phyloP scores from a whole-genome alignment of 2,888 invertebrate genomes.

The Timema podura region DNA sequence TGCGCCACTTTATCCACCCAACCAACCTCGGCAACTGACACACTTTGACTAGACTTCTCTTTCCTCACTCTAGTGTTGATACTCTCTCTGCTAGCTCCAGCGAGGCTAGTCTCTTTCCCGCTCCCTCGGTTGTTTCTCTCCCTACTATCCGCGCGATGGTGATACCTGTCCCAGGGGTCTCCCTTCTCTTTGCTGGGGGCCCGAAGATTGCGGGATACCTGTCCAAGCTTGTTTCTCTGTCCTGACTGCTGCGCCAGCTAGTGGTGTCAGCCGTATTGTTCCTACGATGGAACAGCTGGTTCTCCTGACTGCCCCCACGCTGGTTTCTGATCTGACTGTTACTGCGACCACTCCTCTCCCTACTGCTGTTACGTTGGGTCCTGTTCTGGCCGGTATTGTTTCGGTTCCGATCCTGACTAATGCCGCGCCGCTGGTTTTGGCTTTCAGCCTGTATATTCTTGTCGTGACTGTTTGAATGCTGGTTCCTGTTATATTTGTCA shows the following conservation, averaged over 20 bases:
- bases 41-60: too few relatives aligned
- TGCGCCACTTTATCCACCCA: too few relatives aligned
- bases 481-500: too few relatives aligned
- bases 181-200: slow-evolving; percentile 30
- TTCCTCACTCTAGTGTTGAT: too few relatives aligned
- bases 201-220: slow-evolving; percentile 41
- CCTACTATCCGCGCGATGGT: slow-evolving; percentile 13
- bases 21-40: too few relatives aligned
- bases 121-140: slow-evolving; percentile 15
- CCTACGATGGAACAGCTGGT: not conserved
- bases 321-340: slow-evolving; percentile 13
- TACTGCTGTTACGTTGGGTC: not conserved
- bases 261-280: slow-evolving; percentile 2
- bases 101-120: slow-evolving; percentile 48
- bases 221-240: slow-evolving; percentile 43
- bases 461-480: too few relatives aligned
- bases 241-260: slow-evolving; percentile 13
- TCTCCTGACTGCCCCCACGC: not conserved
- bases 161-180: slow-evolving; percentile 22
- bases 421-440: not conserved
- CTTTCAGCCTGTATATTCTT: not conserved
- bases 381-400: too few relatives aligned
- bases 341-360: slow-evolving; percentile 13
- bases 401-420: too few relatives aligned
- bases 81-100: slow-evolving; percentile 46